Evolutionary conservation across 2,888 invertebrate genomes (phyloP), one percentile per base, ranked within the genome.

Genomic region (Caenorhabditis angaria): DNA sequence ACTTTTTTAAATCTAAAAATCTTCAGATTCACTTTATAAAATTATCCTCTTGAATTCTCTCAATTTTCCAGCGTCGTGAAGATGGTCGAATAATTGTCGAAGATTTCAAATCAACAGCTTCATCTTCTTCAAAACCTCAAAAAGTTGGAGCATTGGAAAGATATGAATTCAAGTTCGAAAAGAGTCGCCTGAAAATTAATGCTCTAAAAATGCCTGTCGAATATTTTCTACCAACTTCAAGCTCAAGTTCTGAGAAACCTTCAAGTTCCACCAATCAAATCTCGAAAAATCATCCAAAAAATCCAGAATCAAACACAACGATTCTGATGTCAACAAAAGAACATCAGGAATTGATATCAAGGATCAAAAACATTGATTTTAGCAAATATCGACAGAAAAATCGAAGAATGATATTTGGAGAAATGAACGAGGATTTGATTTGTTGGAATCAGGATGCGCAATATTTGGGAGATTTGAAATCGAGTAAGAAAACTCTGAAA

Each of bases 161-260:
- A 47, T 72, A 68, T 32, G 72, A 72, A 41, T 72, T 72, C 65
- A 72, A 72, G 50, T 72, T 68, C 53, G 67, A 68, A 22, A 20
- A 64, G 14, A 66, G 62, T 0, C 54, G 58, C 5, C 65, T 72
- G 6, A 60, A 58, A 20, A 41, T 72, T 14, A 41, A 68, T 32
- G 61, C 55, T 4, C 10, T 57, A 6, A 29, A 55, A 25, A 24
- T 72, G 3, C 58, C 50, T 1, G 3, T 65, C 3, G 48, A 48
- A 18, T 68, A 63, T 25, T 72, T 58, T 56, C 58, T 53, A 22
- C 72, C 72, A 18, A 18, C 35, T n/a, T n/a, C n/a, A n/a, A 41
- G 10, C 18, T 41, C 41, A 12, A 3, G 41, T 41, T 41, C 14
- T 14, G 5, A 41, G 18, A 41, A 41, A 18, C 18, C 18, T 41